A percentile compares a stretch with the other conserved stretches of the same genome.
phyloP scores from a whole-genome alignment of 2,888 invertebrate species.

The Orthosia gothica region DNA sequence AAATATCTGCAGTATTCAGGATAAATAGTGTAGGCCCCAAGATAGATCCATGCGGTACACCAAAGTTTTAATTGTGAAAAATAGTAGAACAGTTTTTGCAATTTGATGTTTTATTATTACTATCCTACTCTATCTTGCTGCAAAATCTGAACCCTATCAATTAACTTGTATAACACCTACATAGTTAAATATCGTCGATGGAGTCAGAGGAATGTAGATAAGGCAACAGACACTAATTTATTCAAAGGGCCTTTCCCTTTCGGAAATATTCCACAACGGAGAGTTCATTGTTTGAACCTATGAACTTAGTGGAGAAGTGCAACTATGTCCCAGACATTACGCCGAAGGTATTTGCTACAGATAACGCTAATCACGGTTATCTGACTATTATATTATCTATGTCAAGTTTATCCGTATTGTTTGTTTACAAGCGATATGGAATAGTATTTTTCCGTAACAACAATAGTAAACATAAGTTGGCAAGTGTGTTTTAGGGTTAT shows the following conservation, averaged over 20 bases:
- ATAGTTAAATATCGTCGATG: neutral
- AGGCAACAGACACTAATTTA: conserved; percentile 30
- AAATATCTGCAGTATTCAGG: neutral
- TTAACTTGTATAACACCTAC: too few species aligned
- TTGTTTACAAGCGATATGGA: conserved; percentile 74
- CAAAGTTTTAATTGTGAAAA: neutral
- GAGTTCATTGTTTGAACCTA: conserved; percentile 54
- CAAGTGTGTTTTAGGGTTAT: conserved; percentile 45
- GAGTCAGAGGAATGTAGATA: conserved; percentile 31
- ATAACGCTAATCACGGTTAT: conserved; percentile 63
- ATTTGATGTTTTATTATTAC: neutral
- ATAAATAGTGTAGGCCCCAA: neutral
- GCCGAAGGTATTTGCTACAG: conserved; percentile 41
- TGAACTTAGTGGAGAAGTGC: conserved; percentile 40
- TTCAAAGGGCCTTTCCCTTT: neutral
- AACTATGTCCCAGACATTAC: conserved; percentile 21
- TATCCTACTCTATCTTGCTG: neutral
- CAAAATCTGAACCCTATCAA: neutral
- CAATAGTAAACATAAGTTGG: conserved; percentile 58
- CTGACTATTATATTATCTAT: conserved; percentile 64
- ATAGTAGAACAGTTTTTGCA: neutral
- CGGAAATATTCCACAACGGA: conserved; percentile 51
- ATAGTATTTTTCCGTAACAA: conserved; percentile 80
- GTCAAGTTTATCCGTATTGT: conserved; percentile 70
- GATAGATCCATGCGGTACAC: neutral